Evolutionary conservation across 2,113 vertebrate genomes (phyloP).

Genomic region (Coryphaenoides rupestris): DNA sequence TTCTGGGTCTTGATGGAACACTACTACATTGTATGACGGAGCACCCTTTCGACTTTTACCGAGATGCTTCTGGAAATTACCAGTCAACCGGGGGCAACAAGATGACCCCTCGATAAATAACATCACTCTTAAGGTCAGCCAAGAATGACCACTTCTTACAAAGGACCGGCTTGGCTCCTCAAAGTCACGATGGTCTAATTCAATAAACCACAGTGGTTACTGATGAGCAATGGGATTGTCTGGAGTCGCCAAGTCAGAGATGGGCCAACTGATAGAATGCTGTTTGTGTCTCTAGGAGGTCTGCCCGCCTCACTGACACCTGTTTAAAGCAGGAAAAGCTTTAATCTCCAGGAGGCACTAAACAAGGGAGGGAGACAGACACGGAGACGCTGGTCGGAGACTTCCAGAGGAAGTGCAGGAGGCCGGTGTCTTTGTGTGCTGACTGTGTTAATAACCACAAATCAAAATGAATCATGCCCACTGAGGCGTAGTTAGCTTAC

Average conservation of each 20-base stretch:
- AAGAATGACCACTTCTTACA: conserved; percentile 64
- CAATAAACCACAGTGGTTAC: conserved; percentile 75
- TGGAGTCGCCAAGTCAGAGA: conserved; percentile 74
- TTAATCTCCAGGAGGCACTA: conserved; percentile 68
- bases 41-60: background rate
- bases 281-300: conserved; percentile 65
- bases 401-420: conserved; percentile 47
- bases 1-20: conserved; percentile 14
- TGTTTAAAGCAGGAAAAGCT: conserved; percentile 73
- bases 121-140: conserved; percentile 29
- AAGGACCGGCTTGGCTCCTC: conserved; percentile 76
- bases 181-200: conserved; percentile 78
- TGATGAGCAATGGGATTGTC: conserved; percentile 76
- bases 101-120: conserved; percentile 18
- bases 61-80: background rate
- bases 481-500: conserved; percentile 34
- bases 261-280: conserved; percentile 66
- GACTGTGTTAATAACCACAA: conserved; percentile 60
- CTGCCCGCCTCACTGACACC: conserved; percentile 73
- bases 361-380: conserved; percentile 61
- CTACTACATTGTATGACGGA: too few relatives aligned
- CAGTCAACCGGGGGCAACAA: background rate
- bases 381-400: conserved; percentile 51
- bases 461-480: conserved; percentile 44
- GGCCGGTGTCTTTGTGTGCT: conserved; percentile 44